Percentiles rank a stretch among this genome's conserved stretches.
Conservation (phyloP, 1,140 invertebrate genomes). For the Manduca sexta region DNA sequence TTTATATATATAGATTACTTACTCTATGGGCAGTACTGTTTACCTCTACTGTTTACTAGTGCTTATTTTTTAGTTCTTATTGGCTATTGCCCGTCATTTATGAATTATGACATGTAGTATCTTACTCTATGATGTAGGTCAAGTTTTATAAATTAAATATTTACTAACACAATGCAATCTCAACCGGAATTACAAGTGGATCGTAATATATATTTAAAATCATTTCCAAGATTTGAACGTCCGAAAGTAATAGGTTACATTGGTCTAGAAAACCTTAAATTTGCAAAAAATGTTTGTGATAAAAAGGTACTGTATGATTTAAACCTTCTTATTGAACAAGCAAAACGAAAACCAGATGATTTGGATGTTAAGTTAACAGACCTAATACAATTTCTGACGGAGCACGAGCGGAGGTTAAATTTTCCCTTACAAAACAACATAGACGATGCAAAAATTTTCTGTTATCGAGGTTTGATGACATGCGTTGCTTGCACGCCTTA, state of each 20-base stretch:
- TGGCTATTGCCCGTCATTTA: too few species aligned
- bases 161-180: conserved; percentile 10
- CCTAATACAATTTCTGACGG: conserved; percentile 68
- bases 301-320: conserved; percentile 67
- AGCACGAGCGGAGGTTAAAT: conserved; percentile 55
- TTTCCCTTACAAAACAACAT: conserved; percentile 34
- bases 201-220: conserved; percentile 27
- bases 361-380: conserved; percentile 63
- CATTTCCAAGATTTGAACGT: conserved; percentile 60
- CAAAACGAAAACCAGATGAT: conserved; percentile 41
- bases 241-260: conserved; percentile 70
- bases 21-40: too few species aligned
- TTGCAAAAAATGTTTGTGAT: conserved; percentile 45
- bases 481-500: conserved; percentile 80
- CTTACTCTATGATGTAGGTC: too few species aligned
- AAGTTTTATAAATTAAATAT: too few species aligned
- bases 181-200: conserved; percentile 29
- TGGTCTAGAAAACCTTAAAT: conserved; percentile 72
- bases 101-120: too few species aligned
- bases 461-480: conserved; percentile 81
- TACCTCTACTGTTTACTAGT: too few species aligned
- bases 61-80: too few species aligned
- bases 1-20: too few species aligned
- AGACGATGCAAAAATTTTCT: conserved; percentile 76
- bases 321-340: conserved; percentile 59